A percentile compares a stretch with the other conserved stretches of the same genome.
Evolutionary conservation across 2,797 vertebrate genomes (phyloP).

Genomic region (Epinephelus coioides): DNA sequence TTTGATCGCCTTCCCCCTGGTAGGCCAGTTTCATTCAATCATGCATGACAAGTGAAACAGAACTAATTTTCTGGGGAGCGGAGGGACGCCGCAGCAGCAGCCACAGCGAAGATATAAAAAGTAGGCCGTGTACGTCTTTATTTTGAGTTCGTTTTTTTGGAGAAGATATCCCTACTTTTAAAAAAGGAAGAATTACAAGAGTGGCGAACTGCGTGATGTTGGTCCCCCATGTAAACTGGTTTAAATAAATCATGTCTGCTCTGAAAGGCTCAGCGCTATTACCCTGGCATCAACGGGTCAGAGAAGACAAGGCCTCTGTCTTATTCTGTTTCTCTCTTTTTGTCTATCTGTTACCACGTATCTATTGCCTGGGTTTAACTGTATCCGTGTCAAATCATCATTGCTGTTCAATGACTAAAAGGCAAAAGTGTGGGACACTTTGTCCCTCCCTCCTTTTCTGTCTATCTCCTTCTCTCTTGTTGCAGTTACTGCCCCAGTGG

Average conservation of each 20-base stretch:
- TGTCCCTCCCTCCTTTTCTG: neutral
- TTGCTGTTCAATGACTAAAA: neutral
- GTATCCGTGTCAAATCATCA: constrained; percentile 21
- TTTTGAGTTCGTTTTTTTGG: constrained; percentile 49
- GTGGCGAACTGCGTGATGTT: constrained; percentile 54
- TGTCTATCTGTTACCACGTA: neutral
- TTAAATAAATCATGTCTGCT: constrained; percentile 77
- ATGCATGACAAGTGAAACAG: constrained; percentile 39
- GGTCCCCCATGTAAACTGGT: constrained; percentile 69
- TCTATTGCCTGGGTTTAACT: constrained; percentile 15
- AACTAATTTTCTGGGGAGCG: constrained; percentile 32
- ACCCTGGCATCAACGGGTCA: constrained; percentile 26
- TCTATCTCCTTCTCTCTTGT: neutral
- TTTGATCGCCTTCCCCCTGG: constrained; percentile 3
- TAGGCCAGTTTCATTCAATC: constrained; percentile 37
- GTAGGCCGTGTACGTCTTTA: constrained; percentile 33
- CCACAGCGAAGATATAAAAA: constrained; percentile 43
- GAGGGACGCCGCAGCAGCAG: constrained; percentile 9
- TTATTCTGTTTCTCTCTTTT: constrained; percentile 3
- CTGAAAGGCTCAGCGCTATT: constrained; percentile 64
- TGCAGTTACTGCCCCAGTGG: constrained; percentile 13
- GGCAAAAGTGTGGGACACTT: constrained; percentile 1
- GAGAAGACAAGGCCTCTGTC: constrained; percentile 11
- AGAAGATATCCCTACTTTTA: constrained; percentile 29
- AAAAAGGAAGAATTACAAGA: constrained; percentile 48